These are phyloP conservation scores for Gymnoscelis rufifasciata DNA, from an alignment of 2,888 invertebrate species.

Conservation along the genomic window DNA sequence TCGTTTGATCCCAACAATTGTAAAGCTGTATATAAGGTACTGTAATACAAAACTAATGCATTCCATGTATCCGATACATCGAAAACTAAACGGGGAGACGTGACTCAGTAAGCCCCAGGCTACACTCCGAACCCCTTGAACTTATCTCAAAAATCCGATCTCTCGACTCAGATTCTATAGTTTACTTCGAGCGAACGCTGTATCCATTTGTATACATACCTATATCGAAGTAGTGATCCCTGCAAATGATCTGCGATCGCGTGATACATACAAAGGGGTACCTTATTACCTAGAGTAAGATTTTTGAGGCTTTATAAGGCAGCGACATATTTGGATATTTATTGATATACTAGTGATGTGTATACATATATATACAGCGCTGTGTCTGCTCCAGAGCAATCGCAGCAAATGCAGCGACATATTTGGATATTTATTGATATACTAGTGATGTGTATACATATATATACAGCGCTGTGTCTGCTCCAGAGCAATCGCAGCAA, in stretches of 20 bases:
- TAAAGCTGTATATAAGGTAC: not conserved
- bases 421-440: no score
- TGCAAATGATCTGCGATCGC: not conserved
- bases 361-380: no score
- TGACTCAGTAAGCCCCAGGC: conserved; percentile 29
- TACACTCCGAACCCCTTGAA: conserved; percentile 31
- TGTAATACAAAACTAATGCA: conserved; percentile 23
- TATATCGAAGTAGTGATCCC: not conserved
- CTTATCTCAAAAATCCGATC: conserved; percentile 39
- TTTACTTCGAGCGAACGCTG: conserved; percentile 25
- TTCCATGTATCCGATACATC: conserved; percentile 33
- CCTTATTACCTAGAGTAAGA: no score
- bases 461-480: no score
- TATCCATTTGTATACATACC: conserved; percentile 1
- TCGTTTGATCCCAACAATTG: no score
- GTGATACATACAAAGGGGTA: not conserved
- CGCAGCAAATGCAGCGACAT: no score
- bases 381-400: no score
- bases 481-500: no score
- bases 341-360: no score
- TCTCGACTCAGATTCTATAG: conserved; percentile 42
- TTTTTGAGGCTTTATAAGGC: no score
- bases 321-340: no score
- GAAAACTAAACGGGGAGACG: conserved; percentile 23
- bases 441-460: no score